Evolutionary conservation across 1,140 invertebrate genomes (phyloP).

Genomic region (silkworm (Bombyx mori)): DNA sequence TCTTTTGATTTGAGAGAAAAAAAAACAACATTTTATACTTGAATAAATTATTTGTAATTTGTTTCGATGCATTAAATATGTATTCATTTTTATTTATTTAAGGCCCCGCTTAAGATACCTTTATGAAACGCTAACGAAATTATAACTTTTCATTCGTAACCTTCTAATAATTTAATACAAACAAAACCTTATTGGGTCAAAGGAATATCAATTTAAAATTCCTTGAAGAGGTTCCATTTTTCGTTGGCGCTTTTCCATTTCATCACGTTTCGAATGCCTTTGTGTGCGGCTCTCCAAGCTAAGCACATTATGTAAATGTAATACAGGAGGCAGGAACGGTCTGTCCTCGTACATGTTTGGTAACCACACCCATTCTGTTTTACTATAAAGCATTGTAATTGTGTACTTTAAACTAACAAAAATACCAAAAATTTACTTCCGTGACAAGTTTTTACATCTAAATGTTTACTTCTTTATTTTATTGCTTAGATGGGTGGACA

Average conservation of each 20-base stretch:
- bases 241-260: conserved; percentile 25
- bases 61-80: no score
- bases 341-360: conserved; percentile 30
- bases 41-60: no score
- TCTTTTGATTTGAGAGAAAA: no score
- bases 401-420: no score
- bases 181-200: conserved; percentile 21
- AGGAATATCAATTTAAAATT: conserved; percentile 24
- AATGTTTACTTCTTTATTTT: not conserved
- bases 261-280: conserved; percentile 46
- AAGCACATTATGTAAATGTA: conserved; percentile 62
- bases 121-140: no score
- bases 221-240: conserved; percentile 34
- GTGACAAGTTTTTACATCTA: not conserved
- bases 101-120: no score
- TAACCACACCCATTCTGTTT: conserved; percentile 48
- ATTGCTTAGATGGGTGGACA: no score
- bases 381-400: not conserved
- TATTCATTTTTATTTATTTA: no score
- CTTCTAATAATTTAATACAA: conserved; percentile 38
- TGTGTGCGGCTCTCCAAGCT: conserved; percentile 45
- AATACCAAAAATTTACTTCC: not conserved
- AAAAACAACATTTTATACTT: no score
- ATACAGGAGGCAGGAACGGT: conserved; percentile 42
- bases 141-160: no score